Evolutionary conservation across 1,140 invertebrate genomes (phyloP), one percentile per base, ranked within the genome.

Genomic region (Camponotus pennsylvanicus): DNA sequence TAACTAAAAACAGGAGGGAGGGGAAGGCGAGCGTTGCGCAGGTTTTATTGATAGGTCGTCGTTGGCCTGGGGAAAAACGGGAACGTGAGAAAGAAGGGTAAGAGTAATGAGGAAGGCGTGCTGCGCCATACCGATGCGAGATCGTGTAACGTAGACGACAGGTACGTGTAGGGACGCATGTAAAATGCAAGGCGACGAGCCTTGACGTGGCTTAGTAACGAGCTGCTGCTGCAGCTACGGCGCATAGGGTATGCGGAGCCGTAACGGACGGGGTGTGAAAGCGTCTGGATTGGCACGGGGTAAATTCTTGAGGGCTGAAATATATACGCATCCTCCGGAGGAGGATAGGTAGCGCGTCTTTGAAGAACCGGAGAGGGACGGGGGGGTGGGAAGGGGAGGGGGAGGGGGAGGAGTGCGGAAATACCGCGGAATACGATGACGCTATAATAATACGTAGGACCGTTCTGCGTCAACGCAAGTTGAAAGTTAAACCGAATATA

Each of bases 161-260:
- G 87, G 88, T 89, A 90, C 79, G 86, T 91, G 88, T 91, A 88
- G 88, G 64, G 84, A 84, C 90, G 88, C 91, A 91, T 92, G 85
- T 88, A 91, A 92, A 91, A 90, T 89, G 89, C 86, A 91, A 91
- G 86, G 89, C 89, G 86, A 88, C 88, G 67, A 88, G 86, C 76
- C 87, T 88, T 85, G 89, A 90, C 76, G 89, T 90, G 88, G 85
- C 86, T 70, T 78, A 78, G 86, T 88, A 90, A 90, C 88, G 88
- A 89, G 85, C 79, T 80, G 80, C 88, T 70, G 86, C 88, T 70
- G 86, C 76, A 80, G 85, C 77, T 90, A 80, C 88, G 87, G 79
- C 87, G 89, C 84, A 89, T 86, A 89, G 87, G 76, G 77, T 21
- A 8, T 59, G 40, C 57, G 88, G 80, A 69, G 40, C 59, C 69